Evolutionary conservation across 2,888 invertebrate genomes (phyloP).

Genomic region (Volucella zonaria): DNA sequence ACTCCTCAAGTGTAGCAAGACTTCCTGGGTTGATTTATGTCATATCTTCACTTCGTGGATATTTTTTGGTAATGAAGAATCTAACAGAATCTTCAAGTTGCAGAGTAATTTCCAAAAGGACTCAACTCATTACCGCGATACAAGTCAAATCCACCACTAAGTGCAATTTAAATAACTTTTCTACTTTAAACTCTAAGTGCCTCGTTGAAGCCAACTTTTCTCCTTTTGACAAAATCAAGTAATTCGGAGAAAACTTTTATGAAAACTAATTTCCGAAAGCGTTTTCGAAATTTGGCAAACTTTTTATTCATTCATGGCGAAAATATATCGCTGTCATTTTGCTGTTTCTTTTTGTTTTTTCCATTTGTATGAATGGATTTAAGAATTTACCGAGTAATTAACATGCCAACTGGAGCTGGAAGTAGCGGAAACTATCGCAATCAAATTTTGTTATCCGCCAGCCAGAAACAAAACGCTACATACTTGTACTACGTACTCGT

Average conservation of each 20-base stretch:
- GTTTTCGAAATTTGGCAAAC: slow-evolving; percentile 48
- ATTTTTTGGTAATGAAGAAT: no score
- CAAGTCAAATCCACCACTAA: no score
- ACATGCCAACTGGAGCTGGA: slow-evolving; percentile 62
- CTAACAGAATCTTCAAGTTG: no score
- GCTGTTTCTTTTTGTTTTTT: slow-evolving; percentile 32
- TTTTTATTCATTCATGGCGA: slow-evolving; percentile 35
- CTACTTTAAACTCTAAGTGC: no score
- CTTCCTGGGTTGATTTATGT: no score
- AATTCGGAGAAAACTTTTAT: slow-evolving; percentile 12
- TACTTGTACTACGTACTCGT: not conserved
- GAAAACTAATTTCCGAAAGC: slow-evolving; percentile 62
- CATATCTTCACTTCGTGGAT: no score
- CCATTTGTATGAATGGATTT: slow-evolving; percentile 68
- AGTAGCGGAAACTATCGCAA: slow-evolving; percentile 46
- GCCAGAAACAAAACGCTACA: not conserved
- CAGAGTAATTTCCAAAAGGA: no score
- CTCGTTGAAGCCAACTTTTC: no score
- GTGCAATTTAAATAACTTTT: no score
- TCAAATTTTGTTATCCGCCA: slow-evolving; percentile 43
- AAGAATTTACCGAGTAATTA: slow-evolving; percentile 66
- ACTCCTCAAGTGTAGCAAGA: no score
- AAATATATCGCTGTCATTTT: slow-evolving; percentile 36
- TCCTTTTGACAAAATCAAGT: no score
- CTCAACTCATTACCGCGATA: no score